phyloP scores from a whole-genome alignment of 2,113 vertebrate genomes.

The Bufo gargarizans region DNA sequence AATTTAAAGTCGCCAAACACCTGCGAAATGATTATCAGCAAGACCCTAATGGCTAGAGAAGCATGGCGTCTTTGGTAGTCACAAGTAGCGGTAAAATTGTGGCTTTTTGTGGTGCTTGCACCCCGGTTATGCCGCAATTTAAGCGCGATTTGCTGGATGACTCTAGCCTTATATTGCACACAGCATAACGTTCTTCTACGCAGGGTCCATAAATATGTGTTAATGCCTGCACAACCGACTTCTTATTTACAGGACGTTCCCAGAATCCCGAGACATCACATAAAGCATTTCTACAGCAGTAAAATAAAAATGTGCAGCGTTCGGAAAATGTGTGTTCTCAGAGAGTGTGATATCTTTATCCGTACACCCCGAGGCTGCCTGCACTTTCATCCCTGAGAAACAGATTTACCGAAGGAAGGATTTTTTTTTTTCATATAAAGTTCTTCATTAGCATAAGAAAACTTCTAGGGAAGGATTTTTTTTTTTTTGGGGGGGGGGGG shows the following conservation, averaged over 20 bases:
- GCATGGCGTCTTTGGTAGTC: too few species aligned
- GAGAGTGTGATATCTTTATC: conserved; percentile 16
- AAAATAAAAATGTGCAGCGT: conserved; percentile 19
- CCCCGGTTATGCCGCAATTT: too few species aligned
- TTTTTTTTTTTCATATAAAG: background rate
- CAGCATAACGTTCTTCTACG: background rate
- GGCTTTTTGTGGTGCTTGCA: too few species aligned
- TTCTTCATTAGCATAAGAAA: background rate
- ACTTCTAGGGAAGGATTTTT: background rate
- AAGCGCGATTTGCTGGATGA: too few species aligned
- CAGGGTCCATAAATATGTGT: background rate
- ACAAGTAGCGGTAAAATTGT: too few species aligned
- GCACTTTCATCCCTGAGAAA: background rate
- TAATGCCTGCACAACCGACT: background rate
- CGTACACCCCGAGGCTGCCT: background rate
- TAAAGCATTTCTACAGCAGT: background rate
- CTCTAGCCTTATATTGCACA: background rate
- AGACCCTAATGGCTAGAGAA: too few species aligned
- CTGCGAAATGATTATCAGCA: too few species aligned
- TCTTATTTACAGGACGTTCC: conserved; percentile 1
- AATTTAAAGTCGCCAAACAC: too few species aligned
- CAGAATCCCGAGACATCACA: conserved; percentile 3
- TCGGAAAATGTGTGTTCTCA: background rate
- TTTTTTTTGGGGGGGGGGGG: too few species aligned
- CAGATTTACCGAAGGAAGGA: background rate